Percentiles rank a stretch among this genome's conserved stretches.
Evolutionary conservation across 2,888 invertebrate genomes (phyloP).

Genomic region (Bombylius discolor): DNA sequence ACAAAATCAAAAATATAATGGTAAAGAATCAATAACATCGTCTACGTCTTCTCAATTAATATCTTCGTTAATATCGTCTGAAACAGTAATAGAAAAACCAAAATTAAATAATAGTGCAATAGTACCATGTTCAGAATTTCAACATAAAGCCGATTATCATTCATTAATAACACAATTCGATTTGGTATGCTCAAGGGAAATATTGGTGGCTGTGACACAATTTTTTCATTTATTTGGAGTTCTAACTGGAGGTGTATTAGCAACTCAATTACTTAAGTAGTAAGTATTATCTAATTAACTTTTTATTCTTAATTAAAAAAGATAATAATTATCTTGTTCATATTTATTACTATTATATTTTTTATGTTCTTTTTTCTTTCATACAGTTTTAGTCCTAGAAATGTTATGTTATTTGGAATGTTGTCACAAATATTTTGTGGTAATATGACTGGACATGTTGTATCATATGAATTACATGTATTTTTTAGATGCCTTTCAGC

Average conservation of each 20-base stretch:
- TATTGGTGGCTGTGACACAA: slow-evolving; percentile 38
- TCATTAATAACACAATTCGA: slow-evolving; percentile 38
- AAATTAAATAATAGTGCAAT: slow-evolving; percentile 26
- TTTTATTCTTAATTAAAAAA: background rate
- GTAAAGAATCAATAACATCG: background rate
- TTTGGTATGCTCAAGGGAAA: slow-evolving; percentile 37
- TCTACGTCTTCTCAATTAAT: background rate
- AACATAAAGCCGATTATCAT: slow-evolving; percentile 29
- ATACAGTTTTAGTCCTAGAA: slow-evolving; percentile 36
- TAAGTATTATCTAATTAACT: slow-evolving; percentile 20
- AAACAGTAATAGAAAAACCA: slow-evolving; percentile 22
- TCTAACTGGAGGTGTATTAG: slow-evolving; percentile 37
- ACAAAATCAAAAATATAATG: too few relatives aligned
- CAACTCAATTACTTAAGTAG: slow-evolving; percentile 35
- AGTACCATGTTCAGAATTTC: slow-evolving; percentile 34
- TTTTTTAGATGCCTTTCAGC: slow-evolving; percentile 38
- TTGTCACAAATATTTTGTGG: slow-evolving; percentile 37
- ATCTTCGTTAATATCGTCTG: background rate
- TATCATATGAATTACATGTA: slow-evolving; percentile 36
- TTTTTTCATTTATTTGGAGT: slow-evolving; percentile 40
- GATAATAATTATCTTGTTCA: background rate
- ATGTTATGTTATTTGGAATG: slow-evolving; percentile 37
- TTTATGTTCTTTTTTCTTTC: background rate
- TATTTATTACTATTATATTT: background rate
- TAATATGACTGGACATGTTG: slow-evolving; percentile 34